Percentiles rank a stretch among this genome's conserved stretches.
These are phyloP conservation scores for Rattus rattus DNA, from an alignment of 2,113 vertebrate species.

Conservation along the genomic window DNA sequence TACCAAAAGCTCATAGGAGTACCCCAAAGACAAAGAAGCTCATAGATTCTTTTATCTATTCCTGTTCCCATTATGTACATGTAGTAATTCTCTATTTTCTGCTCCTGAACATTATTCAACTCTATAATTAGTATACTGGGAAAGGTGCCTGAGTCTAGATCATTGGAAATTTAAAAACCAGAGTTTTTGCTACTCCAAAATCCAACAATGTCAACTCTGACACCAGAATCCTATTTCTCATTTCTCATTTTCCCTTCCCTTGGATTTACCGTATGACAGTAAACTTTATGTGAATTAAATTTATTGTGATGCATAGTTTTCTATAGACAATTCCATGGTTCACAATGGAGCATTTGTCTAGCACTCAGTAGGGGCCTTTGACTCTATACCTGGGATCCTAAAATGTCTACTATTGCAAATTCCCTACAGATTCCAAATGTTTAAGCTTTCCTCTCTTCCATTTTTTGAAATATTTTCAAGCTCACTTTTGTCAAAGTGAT, in stretches of 20 bases:
- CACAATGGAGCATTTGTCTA: background rate
- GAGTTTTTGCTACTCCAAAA: background rate
- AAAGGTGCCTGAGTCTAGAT: background rate
- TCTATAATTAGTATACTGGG: background rate
- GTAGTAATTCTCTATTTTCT: background rate
- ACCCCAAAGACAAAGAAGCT: background rate
- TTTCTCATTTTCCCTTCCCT: background rate
- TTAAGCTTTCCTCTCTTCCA: background rate
- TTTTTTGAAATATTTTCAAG: background rate
- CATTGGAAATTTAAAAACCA: background rate
- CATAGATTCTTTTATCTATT: too few species aligned
- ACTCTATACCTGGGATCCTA: background rate
- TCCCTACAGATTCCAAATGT: background rate
- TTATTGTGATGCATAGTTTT: background rate
- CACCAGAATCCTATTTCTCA: background rate
- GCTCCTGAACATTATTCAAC: background rate
- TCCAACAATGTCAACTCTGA: background rate
- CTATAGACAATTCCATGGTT: background rate
- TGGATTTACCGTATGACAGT: background rate
- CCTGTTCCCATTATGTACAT: background rate
- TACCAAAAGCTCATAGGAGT: background rate
- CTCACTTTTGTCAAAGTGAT: constrained; percentile 3
- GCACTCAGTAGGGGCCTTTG: background rate
- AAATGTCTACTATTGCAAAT: background rate
- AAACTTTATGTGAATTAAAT: background rate